Conservation (phyloP, 2,797 vertebrate genomes). For the Sarcoramphus papa region DNA sequence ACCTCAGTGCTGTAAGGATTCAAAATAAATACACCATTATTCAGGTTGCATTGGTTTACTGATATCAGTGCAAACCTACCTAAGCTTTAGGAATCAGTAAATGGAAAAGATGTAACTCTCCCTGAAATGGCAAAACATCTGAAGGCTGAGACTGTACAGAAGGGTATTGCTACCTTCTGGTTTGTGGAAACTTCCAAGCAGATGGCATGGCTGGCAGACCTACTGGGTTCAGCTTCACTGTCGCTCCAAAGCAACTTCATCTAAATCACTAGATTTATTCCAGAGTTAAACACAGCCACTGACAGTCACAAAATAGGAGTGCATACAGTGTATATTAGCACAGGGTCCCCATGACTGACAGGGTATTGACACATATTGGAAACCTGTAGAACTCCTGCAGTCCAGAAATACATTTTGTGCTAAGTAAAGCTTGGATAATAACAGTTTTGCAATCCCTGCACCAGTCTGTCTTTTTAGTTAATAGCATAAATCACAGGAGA, state of each 20-base stretch:
- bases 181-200: constrained; percentile 29
- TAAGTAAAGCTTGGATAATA: not conserved
- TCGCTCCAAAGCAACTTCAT: not conserved
- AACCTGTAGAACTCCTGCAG: not conserved
- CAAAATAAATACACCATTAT: not conserved
- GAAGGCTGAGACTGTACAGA: not conserved
- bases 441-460: not conserved
- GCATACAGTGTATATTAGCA: not conserved
- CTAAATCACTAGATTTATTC: not conserved
- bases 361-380: not conserved
- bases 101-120: not conserved
- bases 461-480: not conserved
- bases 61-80: not conserved
- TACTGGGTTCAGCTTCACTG: not conserved
- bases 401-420: not conserved
- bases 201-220: constrained; percentile 22
- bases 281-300: not conserved
- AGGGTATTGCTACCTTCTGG: not conserved
- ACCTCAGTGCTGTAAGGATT: not conserved
- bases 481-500: not conserved
- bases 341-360: not conserved
- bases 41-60: not conserved
- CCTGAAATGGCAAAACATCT: not conserved
- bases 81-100: not conserved
- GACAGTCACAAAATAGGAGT: not conserved